Percentiles rank a stretch among this genome's conserved stretches.
phyloP scores from a whole-genome alignment of 2,888 invertebrate genomes.

The Choreutis nemorana region DNA sequence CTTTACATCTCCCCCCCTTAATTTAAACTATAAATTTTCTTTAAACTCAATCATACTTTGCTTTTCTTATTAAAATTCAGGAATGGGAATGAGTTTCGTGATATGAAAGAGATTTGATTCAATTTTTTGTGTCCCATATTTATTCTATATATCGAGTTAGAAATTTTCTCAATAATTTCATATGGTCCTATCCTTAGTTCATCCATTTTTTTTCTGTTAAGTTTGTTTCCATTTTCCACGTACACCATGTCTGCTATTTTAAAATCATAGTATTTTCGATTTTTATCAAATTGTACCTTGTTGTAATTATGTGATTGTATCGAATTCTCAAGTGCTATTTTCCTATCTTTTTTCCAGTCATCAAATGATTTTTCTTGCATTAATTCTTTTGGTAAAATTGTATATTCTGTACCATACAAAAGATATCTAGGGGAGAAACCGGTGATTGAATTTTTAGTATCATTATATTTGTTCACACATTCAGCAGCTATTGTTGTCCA shows the following conservation, averaged over 20 bases:
- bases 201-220: slow-evolving; percentile 19
- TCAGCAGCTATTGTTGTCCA: slow-evolving; percentile 14
- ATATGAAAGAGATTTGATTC: not conserved
- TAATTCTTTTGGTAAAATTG: slow-evolving; percentile 10
- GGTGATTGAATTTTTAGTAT: slow-evolving; percentile 14
- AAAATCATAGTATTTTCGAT: slow-evolving; percentile 11
- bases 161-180: slow-evolving; percentile 9
- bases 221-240: slow-evolving; percentile 15
- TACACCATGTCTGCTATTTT: slow-evolving; percentile 13
- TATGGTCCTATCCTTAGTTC: slow-evolving; percentile 11
- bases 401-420: slow-evolving; percentile 12
- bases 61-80: not conserved
- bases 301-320: slow-evolving; percentile 10
- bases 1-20: not conserved
- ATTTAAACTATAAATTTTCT: not conserved
- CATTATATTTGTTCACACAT: slow-evolving; percentile 14
- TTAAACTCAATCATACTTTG: not conserved
- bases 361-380: slow-evolving; percentile 9
- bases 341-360: slow-evolving; percentile 10
- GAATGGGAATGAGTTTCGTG: not conserved
- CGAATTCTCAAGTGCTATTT: slow-evolving; percentile 12
- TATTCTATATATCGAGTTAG: slow-evolving; percentile 8
- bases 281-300: slow-evolving; percentile 6
- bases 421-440: slow-evolving; percentile 15
- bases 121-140: slow-evolving; percentile 1